Evolutionary conservation across 2,113 vertebrate genomes (phyloP), one percentile per base, ranked within the genome.

Genomic region (Trogon surrucura): DNA sequence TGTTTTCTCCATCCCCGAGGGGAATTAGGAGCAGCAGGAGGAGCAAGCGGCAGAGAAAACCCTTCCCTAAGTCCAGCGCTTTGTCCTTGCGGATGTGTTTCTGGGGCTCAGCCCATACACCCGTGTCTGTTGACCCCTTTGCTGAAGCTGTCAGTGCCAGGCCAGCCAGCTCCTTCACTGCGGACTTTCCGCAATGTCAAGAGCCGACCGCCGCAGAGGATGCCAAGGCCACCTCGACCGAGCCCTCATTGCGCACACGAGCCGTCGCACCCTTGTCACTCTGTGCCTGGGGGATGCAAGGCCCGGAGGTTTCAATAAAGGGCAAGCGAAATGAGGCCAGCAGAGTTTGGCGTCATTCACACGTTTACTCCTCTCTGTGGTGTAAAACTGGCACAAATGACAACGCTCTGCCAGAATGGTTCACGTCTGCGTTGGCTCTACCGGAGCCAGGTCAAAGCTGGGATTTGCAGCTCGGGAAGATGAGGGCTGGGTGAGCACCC

Each of bases 301-400:
- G 80, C 86, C 77, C 0, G 3, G 69, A 41, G 93, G 58, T 94
- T 91, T 36, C 89, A 32, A 8, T 78, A 91, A 92, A 92, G 93
- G 91, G 73, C 95, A 85, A 61, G 80, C 0, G 6, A 95, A 97
- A 97, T 56, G 91, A 92, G 95, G 95, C 84, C 94, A 82, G 91
- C 53, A 6, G 77, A 30, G 70, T 89, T 91, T 95, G 94, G 93
- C 89, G 70, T 95, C 96, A 97, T 95, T 95, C 73, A 0, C 93
- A 75, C 53, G 11, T 94, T 41, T 96, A 62, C 92, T 96, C 73
- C 80, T 81, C 83, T 95, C 53, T 4, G 6, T 1, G 3, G 57
- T 79, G 89, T 86, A 85, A 95, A 95, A 92, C 26, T 34, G 78
- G 91, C 93, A 79, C 73, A 91, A 41, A 78, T 79, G 94, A 95